phyloP scores from a whole-genome alignment of 92 coral and sea anemone genomes.

The Palythoa heliodiscus region DNA sequence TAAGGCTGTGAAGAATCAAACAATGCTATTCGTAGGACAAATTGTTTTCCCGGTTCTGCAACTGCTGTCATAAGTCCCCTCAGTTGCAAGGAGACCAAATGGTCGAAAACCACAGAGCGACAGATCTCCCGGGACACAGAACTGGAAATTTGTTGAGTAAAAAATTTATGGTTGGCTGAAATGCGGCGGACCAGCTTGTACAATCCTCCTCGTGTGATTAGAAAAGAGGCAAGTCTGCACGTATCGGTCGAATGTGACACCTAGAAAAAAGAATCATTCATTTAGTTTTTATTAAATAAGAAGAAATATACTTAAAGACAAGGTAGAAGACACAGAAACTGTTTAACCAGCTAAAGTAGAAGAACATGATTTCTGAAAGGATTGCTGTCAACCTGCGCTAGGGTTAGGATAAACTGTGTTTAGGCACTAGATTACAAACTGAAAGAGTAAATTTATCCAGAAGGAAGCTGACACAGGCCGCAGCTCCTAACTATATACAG shows the following conservation, averaged over 20 bases:
- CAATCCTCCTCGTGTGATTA: constrained; percentile 81
- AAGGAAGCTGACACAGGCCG: too few species aligned
- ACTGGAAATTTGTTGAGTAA: constrained; percentile 66
- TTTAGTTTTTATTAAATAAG: background rate
- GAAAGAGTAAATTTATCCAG: too few species aligned
- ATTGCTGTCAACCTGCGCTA: too few species aligned
- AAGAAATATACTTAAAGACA: background rate
- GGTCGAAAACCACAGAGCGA: constrained; percentile 43
- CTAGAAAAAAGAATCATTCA: constrained; percentile 39
- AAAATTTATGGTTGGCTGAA: constrained; percentile 57
- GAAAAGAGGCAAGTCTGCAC: constrained; percentile 64
- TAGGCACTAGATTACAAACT: too few species aligned
- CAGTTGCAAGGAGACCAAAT: constrained; percentile 69
- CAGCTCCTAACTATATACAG: too few species aligned
- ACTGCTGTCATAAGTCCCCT: constrained; percentile 73
- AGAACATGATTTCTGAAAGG: too few species aligned
- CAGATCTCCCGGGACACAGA: constrained; percentile 73
- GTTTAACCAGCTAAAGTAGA: background rate
- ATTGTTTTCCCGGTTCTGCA: constrained; percentile 92
- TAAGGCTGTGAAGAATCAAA: constrained; percentile 67
- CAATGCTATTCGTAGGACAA: constrained; percentile 76
- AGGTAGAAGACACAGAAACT: too few species aligned
- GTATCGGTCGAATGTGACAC: constrained; percentile 45
- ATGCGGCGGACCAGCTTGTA: constrained; percentile 81
- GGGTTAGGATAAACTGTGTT: too few species aligned